These are phyloP conservation scores for Hipparchia semele DNA, from an alignment of 2,888 invertebrate genomes.

Conservation along the genomic window DNA sequence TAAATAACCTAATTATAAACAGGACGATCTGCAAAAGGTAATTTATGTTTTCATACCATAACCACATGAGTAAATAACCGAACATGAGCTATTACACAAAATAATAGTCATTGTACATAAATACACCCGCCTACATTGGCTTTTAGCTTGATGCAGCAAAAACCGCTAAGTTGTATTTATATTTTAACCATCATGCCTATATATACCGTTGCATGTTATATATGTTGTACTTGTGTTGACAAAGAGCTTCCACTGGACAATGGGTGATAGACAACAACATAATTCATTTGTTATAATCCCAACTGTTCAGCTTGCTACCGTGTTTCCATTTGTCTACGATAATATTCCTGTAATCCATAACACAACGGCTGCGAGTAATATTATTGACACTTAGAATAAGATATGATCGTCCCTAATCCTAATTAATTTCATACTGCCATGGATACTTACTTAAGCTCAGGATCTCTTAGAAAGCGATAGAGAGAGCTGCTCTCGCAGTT, in stretches of 20 bases:
- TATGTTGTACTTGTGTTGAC: not conserved
- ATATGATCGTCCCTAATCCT: not conserved
- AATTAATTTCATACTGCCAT: not conserved
- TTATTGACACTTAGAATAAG: not conserved
- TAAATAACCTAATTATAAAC: too few species aligned
- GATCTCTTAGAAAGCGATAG: too few species aligned
- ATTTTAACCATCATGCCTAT: not conserved
- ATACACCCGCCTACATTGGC: not conserved
- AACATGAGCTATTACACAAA: not conserved
- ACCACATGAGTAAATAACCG: not conserved
- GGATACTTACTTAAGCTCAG: too few species aligned
- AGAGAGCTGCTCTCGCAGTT: too few species aligned
- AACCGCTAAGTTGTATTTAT: not conserved
- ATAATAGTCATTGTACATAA: not conserved
- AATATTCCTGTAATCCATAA: not conserved
- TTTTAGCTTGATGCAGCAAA: not conserved
- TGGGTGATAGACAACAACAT: constrained; percentile 49
- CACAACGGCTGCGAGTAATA: not conserved
- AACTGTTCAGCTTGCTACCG: constrained; percentile 37
- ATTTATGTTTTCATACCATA: not conserved
- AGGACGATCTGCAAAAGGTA: not conserved
- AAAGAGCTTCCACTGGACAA: constrained; percentile 45
- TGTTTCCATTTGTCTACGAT: constrained; percentile 14
- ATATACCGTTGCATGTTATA: not conserved
- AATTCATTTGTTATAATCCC: constrained; percentile 49